phyloP scores from a whole-genome alignment of 2,113 vertebrate genomes.

The Phaethon lepturus region DNA sequence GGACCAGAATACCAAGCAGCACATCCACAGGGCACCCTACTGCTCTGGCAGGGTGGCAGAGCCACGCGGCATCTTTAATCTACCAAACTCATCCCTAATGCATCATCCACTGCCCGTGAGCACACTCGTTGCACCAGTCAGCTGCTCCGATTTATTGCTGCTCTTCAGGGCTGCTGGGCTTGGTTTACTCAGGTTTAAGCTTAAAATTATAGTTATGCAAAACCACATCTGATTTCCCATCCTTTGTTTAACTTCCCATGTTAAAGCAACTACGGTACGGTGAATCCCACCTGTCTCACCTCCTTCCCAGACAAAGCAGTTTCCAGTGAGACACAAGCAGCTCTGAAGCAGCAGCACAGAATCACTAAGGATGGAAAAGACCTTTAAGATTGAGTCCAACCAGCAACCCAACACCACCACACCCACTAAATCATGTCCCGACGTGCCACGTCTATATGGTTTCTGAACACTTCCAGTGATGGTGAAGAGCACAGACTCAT shows the following conservation, averaged over 20 bases:
- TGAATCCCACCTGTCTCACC: neutral
- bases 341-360: neutral
- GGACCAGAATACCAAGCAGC: rapidly evolving
- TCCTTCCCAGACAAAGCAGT: neutral
- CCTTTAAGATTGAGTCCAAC: too few species aligned
- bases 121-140: neutral
- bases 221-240: neutral
- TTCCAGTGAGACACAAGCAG: neutral
- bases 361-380: neutral
- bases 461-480: too few species aligned
- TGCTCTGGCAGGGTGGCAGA: neutral
- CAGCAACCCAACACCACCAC: too few species aligned
- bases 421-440: too few species aligned
- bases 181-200: neutral
- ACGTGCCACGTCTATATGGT: too few species aligned
- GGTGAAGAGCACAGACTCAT: neutral
- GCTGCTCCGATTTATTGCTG: neutral
- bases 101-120: neutral
- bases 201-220: neutral
- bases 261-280: rapidly evolving
- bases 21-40: neutral
- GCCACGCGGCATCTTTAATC: neutral
- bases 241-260: neutral
- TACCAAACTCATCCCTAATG: neutral
- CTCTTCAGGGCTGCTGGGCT: neutral